A percentile compares a stretch with the other conserved stretches of the same genome.
phyloP scores from a whole-genome alignment of 2,113 vertebrate genomes.

The Bubo bubo region DNA sequence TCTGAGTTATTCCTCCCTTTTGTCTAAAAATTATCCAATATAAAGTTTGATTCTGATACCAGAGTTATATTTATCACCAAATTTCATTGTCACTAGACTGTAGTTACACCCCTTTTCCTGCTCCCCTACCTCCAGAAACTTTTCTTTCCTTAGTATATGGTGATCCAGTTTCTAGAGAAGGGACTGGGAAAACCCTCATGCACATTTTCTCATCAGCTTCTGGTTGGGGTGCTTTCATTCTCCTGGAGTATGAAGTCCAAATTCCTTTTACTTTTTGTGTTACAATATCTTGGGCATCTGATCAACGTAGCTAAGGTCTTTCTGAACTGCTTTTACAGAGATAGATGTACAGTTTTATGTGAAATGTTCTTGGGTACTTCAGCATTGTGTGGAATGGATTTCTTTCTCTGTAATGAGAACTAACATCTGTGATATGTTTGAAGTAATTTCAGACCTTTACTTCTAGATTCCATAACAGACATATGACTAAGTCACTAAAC shows the following conservation, averaged over 20 bases:
- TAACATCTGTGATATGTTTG: neutral
- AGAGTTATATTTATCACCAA: neutral
- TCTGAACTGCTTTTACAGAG: neutral
- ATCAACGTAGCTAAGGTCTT: neutral
- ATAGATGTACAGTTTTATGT: neutral
- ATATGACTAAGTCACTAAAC: neutral
- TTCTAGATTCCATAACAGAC: neutral
- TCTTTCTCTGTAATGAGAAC: neutral
- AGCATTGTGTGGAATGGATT: neutral
- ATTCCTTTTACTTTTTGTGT: neutral
- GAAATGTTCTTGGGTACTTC: neutral
- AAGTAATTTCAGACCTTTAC: neutral
- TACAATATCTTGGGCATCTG: neutral
- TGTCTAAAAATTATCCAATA: neutral
- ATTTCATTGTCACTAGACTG: neutral
- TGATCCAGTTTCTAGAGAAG: neutral
- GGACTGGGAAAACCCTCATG: neutral
- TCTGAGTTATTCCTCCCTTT: neutral
- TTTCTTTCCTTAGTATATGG: neutral
- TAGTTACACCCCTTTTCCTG: neutral
- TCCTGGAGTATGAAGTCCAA: neutral
- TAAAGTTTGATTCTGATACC: neutral
- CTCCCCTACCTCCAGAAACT: neutral
- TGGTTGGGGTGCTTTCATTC: neutral
- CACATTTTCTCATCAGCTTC: neutral